Evolutionary conservation across 1,140 invertebrate genomes (phyloP).

Genomic region (Acromyrmex heyeri): DNA sequence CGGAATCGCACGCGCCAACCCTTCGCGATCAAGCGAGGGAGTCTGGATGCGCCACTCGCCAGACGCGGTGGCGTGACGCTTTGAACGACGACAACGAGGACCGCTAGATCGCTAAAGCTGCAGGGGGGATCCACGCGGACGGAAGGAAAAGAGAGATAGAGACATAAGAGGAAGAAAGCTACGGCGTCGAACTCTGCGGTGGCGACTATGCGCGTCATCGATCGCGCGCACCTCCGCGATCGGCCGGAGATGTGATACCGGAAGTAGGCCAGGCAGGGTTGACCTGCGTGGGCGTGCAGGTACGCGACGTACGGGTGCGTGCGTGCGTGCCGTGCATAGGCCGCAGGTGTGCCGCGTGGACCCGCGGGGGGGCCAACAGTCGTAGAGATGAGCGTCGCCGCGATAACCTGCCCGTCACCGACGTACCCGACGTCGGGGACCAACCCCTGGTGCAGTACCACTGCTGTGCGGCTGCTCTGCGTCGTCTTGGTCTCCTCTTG

Average conservation of each 20-base stretch:
- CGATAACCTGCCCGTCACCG: slow-evolving; percentile 36
- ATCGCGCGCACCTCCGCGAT: slow-evolving; percentile 69
- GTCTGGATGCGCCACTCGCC: not conserved
- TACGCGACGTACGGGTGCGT: slow-evolving; percentile 60
- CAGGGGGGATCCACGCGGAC: slow-evolving; percentile 17
- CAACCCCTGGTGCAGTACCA: slow-evolving; percentile 19
- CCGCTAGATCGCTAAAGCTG: not conserved
- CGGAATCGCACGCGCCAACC: slow-evolving; percentile 4
- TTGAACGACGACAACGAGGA: not conserved
- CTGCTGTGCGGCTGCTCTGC: slow-evolving; percentile 66
- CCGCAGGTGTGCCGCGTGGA: slow-evolving; percentile 64
- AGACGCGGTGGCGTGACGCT: not conserved
- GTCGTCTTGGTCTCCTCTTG: slow-evolving; percentile 72
- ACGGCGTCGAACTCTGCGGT: slow-evolving; percentile 47
- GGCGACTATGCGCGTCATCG: slow-evolving; percentile 73
- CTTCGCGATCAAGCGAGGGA: not conserved
- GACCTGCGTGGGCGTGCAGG: slow-evolving; percentile 70
- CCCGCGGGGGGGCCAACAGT: slow-evolving; percentile 45
- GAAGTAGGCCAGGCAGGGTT: slow-evolving; percentile 72
- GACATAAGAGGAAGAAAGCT: slow-evolving; percentile 12
- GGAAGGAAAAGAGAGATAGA: not conserved
- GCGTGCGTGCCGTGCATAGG: slow-evolving; percentile 60
- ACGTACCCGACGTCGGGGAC: slow-evolving; percentile 45
- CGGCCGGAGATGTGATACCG: slow-evolving; percentile 75
- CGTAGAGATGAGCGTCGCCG: slow-evolving; percentile 66